phyloP scores from a whole-genome alignment of 2,797 vertebrate genomes.

The Corythornis leucogaster region DNA sequence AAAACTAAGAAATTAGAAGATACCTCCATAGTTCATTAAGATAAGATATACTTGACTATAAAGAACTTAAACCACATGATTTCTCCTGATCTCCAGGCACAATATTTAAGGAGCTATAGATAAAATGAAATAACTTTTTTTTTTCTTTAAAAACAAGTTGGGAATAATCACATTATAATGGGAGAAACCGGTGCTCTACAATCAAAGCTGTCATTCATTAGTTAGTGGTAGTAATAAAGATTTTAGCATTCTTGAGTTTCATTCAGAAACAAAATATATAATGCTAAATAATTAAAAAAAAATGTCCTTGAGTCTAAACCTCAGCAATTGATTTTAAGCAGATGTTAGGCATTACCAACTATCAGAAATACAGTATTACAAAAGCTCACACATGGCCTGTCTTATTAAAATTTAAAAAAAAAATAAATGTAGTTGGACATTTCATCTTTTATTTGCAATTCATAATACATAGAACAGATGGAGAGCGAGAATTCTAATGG shows the following conservation, averaged over 20 bases:
- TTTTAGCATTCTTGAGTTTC: background rate
- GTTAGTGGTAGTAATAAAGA: background rate
- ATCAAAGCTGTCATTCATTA: background rate
- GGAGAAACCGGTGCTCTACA: background rate
- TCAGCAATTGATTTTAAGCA: background rate
- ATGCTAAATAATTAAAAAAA: background rate
- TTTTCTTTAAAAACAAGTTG: fast-evolving
- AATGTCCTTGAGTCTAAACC: background rate
- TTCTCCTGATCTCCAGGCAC: background rate
- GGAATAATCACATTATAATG: background rate
- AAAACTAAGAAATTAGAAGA: background rate
- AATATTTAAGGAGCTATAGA: background rate
- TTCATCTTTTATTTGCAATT: background rate
- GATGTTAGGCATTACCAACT: background rate
- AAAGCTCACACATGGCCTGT: background rate
- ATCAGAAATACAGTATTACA: background rate
- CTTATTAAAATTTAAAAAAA: background rate
- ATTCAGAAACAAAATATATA: background rate
- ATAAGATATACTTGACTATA: background rate
- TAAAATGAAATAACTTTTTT: background rate
- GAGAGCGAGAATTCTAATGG: background rate
- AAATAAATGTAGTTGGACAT: background rate
- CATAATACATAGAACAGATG: background rate
- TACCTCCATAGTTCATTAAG: background rate
- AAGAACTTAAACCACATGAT: background rate